phyloP scores from a whole-genome alignment of 2,888 invertebrate genomes.

The Idaea biselata region DNA sequence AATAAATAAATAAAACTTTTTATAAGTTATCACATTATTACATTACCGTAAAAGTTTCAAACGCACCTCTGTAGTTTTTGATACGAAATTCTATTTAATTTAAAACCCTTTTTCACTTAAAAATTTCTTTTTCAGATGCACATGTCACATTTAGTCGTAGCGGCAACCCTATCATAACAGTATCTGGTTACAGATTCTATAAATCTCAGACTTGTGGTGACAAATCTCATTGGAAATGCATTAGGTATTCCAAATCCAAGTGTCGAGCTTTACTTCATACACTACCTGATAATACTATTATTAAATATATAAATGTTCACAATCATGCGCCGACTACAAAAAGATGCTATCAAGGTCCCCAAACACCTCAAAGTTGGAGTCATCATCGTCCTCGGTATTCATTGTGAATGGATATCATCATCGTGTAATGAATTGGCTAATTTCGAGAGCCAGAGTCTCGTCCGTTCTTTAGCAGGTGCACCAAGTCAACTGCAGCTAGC shows the following conservation, averaged over 20 bases:
- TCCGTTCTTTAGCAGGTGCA: no score
- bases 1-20: no score
- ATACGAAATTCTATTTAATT: neutral
- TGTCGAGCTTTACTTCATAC: constrained; percentile 21
- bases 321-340: constrained; percentile 5
- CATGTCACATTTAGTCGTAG: neutral
- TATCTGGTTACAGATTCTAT: constrained; percentile 10
- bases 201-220: constrained; percentile 8
- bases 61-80: neutral
- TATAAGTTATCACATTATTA: no score
- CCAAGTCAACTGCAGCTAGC: no score
- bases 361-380: neutral
- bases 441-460: no score
- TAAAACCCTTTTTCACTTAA: neutral
- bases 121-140: neutral
- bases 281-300: constrained; percentile 6
- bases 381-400: neutral
- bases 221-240: constrained; percentile 21
- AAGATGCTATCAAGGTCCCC: neutral
- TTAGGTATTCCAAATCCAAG: constrained; percentile 11
- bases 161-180: constrained; percentile 6
- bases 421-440: no score
- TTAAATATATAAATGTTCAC: constrained; percentile 11
- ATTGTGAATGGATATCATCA: no score
- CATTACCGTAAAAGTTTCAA: neutral